phyloP scores from a whole-genome alignment of 2,113 vertebrate genomes.

The Gambusia affinis region DNA sequence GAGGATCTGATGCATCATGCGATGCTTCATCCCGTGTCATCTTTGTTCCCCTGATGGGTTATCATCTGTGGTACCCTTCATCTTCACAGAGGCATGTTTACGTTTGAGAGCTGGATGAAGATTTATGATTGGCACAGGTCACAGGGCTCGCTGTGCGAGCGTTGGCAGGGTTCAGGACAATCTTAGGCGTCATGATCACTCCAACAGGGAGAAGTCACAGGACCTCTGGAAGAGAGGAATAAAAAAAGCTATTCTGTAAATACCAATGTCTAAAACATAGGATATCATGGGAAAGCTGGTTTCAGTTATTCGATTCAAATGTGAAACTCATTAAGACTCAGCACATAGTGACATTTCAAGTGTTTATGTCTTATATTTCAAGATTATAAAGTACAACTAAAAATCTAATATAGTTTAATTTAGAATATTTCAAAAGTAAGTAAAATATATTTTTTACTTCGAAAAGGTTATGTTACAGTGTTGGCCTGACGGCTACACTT shows the following conservation, averaged over 20 bases:
- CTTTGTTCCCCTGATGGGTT: constrained; percentile 23
- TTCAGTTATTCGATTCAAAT: neutral
- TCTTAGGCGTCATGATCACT: constrained; percentile 24
- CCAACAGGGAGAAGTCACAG: constrained; percentile 68
- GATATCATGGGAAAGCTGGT: neutral
- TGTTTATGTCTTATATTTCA: neutral
- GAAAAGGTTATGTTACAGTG: too few relatives aligned
- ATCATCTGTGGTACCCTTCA: constrained; percentile 24
- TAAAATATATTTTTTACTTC: too few relatives aligned
- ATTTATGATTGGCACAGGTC: constrained; percentile 67
- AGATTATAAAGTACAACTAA: neutral
- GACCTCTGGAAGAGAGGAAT: constrained; percentile 69
- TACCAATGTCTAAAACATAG: neutral
- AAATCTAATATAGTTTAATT: neutral
- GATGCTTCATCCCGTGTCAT: constrained; percentile 24
- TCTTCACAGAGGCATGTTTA: constrained; percentile 40
- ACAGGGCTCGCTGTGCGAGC: constrained; percentile 25
- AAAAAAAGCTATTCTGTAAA: too few relatives aligned
- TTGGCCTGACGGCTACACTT: too few relatives aligned
- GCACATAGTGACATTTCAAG: neutral
- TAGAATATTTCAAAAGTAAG: too few relatives aligned
- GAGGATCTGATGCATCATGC: constrained; percentile 39
- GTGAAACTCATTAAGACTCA: neutral
- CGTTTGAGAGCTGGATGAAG: constrained; percentile 45
- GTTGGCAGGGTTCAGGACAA: constrained; percentile 33